Evolutionary conservation across 2,113 vertebrate genomes (phyloP), one percentile per base, ranked within the genome.

Genomic region (Nothoprocta perdicaria): DNA sequence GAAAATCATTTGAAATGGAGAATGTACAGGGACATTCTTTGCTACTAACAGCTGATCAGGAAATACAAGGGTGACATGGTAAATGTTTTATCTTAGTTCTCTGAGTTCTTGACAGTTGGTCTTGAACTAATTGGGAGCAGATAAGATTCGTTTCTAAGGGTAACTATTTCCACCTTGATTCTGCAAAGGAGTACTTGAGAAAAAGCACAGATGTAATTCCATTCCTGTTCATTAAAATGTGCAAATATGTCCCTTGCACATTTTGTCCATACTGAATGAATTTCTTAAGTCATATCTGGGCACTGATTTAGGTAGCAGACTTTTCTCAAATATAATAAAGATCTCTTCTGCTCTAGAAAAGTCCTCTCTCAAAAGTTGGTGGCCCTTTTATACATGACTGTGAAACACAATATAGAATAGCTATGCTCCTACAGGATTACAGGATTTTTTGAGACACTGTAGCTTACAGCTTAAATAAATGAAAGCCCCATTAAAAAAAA

Each of bases 71-170:
- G 8, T 84, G 27, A 84, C 16, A 79, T 29, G 11, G 11, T 58
- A 92, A 86, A 77, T 61, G 29, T 63, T 53, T 74, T 78, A 68
- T 85, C 60, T n/a, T 71, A 77, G 50, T 77, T 60, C 5, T 90
- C 31, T 48, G 35, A 82, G 66, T n/a, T 78, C 46, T 72, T 84
- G 62, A 85, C 55, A 84, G 55, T 67, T 87, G 41, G 17, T 89
- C 58, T 82, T 77, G 87, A 87, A 74, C 4, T 91, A 91, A 95
- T 94, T 83, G 63, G 89, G 48, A 93, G 43, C 60, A 85, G 75
- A 16, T 68, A 90, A 55, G 55, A 31, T 33, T 72, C 3, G 14
- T 90, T 69, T 94, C 18, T 48, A 52, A 84, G 35, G 33, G 21
- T 60, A 82, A 53, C 27, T 26, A 14, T 79, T 79, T 73, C 22